phyloP scores from a whole-genome alignment of 2,888 invertebrate genomes.

The Leptopilina drosophilae region DNA sequence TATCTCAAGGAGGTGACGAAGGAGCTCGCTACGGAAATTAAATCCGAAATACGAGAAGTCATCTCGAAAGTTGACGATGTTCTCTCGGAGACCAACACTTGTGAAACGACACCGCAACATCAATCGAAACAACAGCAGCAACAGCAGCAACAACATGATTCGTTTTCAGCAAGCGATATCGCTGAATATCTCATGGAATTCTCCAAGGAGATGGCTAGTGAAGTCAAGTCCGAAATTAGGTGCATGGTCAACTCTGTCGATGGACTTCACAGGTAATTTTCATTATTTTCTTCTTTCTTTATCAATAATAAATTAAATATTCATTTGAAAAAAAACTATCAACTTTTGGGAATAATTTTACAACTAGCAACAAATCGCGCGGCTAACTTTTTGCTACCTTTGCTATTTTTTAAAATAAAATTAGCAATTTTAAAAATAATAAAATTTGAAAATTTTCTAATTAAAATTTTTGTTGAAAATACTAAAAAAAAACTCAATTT shows the following conservation, averaged over 20 bases:
- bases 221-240: constrained; percentile 86
- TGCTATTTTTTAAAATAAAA: too few species aligned
- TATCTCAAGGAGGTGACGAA: constrained; percentile 88
- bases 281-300: too few species aligned
- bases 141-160: constrained; percentile 77
- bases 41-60: constrained; percentile 88
- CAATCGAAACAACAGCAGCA: constrained; percentile 58
- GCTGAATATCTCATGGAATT: constrained; percentile 88
- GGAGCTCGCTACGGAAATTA: constrained; percentile 88
- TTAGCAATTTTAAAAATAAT: too few species aligned
- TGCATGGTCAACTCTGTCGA: constrained; percentile 82
- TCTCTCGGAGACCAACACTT: constrained; percentile 83
- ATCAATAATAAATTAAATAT: too few species aligned
- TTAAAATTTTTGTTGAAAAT: too few species aligned
- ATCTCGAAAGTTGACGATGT: constrained; percentile 89
- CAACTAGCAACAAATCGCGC: too few species aligned
- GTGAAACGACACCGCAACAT: constrained; percentile 78
- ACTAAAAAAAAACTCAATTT: too few species aligned
- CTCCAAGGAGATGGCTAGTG: constrained; percentile 87
- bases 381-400: too few species aligned
- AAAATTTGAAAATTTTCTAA: too few species aligned
- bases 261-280: constrained; percentile 77
- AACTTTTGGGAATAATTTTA: too few species aligned
- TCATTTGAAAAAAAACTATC: too few species aligned
- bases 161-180: constrained; percentile 86